Percentiles rank a stretch among this genome's conserved stretches.
Evolutionary conservation across 2,888 invertebrate species (phyloP).

Genomic region (Seira musarum): DNA sequence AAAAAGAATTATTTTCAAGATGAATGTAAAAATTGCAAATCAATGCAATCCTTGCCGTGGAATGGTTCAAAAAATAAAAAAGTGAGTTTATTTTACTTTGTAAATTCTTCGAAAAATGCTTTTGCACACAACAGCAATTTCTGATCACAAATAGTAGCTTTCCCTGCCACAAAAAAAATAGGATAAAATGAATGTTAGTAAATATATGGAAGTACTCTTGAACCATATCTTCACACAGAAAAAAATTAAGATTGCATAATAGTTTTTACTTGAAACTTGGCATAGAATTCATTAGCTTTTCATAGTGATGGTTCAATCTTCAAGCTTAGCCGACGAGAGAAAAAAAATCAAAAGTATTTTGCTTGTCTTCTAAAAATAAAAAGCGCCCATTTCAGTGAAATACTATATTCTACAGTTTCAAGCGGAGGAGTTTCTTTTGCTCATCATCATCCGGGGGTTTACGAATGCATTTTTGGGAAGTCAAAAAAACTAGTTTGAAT

Average conservation of each 20-base stretch:
- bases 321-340: background rate
- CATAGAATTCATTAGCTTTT: background rate
- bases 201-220: no score
- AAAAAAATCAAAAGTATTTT: background rate
- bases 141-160: no score
- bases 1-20: background rate
- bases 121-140: no score
- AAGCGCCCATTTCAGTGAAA: no score
- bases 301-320: background rate
- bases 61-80: background rate
- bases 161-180: no score
- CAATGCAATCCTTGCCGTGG: constrained; percentile 29
- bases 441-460: constrained; percentile 1
- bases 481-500: no score
- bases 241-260: background rate
- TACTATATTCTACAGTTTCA: no score
- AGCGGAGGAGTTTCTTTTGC: background rate
- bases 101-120: no score
- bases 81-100: no score
- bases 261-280: constrained; percentile 7
- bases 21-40: constrained; percentile 43
- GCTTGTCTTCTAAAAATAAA: background rate
- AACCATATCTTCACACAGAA: no score
- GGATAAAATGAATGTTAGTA: no score
- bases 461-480: background rate